Base-by-base conservation (phyloP, 2,113 vertebrate species). In the Pseudolaguvia tuberculata region DNA sequence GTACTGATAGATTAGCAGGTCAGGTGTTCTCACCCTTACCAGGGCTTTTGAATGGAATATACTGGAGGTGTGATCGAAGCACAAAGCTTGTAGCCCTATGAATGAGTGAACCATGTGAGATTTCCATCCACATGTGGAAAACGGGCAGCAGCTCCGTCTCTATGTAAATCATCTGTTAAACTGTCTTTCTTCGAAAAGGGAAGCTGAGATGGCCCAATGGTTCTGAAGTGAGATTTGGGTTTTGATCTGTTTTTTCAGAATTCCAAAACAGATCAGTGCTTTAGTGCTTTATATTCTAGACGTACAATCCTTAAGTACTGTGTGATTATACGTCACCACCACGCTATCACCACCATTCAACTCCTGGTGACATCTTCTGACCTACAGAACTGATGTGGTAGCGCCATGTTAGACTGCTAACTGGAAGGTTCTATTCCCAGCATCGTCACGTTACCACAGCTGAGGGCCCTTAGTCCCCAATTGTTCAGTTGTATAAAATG, bases 331-430 rank as follows among this genome's bases (percentile, higher is more conserved):
- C 81, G 47, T 77, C 68, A 79, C 87, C 84, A 76, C 85, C 87
- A 83, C 84, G 83, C 81, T 76, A 85, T 85, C 83, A 78, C 83
- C 83, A 83, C 84, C 73, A 73, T 79, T 79, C 79, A 81, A 81
- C 78, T 84, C 82, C 79, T 70, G 82, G 76, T 83, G 84, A 83
- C 82, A 85, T 84, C 79, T 63, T 80, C 73, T 72, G 71, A 63
- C 73, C 73, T 78, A 70, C 84, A 82, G 79, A 78, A 82, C 61
- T 42, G 62, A 53, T 75, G 78, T 66, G 68, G 55, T 77, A 77
- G 79, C 1, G 39, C 39, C 5, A 8, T 42, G 39, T 42, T 5
- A 8, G 39, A 42, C 39, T 42, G 7, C 7, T 42, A 42, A 42
- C 8, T 42, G 39, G 39, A 42, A 42, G 39, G 39, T 42, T 42